phyloP scores from a whole-genome alignment of 2,888 invertebrate species.

The Eugnorisma glareosa region DNA sequence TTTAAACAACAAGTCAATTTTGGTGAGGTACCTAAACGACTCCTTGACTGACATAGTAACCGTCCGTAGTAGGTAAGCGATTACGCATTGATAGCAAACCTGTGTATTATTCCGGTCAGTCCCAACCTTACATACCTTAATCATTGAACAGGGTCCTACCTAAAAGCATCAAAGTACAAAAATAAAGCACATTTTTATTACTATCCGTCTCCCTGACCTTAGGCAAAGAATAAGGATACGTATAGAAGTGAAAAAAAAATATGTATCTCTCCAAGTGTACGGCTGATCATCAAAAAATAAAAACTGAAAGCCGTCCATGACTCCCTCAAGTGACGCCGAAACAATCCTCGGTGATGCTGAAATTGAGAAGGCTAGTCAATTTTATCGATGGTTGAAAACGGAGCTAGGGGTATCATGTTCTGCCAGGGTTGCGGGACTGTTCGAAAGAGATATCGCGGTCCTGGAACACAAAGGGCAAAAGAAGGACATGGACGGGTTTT shows the following conservation, averaged over 20 bases:
- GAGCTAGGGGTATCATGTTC: neutral
- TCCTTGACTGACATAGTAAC: conserved; percentile 18
- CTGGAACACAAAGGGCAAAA: too few species aligned
- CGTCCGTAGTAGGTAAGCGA: conserved; percentile 39
- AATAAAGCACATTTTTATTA: conserved; percentile 63
- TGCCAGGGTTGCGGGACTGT: too few species aligned
- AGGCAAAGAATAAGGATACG: conserved; percentile 23
- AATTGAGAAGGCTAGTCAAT: neutral
- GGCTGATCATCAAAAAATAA: neutral
- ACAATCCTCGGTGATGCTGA: neutral
- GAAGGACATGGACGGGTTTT: too few species aligned
- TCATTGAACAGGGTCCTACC: conserved; percentile 53
- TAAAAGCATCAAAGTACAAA: conserved; percentile 53
- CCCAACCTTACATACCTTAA: conserved; percentile 54
- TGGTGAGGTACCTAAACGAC: conserved; percentile 1
- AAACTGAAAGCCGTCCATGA: neutral
- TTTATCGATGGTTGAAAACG: neutral
- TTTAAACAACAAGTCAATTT: conserved; percentile 6
- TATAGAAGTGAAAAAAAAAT: conserved; percentile 11
- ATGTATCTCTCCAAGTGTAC: neutral
- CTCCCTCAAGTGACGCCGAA: neutral
- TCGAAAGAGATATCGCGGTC: too few species aligned
- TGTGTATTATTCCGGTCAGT: conserved; percentile 53
- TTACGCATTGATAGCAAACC: conserved; percentile 50
- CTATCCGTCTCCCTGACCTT: conserved; percentile 56